A percentile compares a stretch with the other conserved stretches of the same genome.
These are phyloP conservation scores for Halisarca cf. caerulea DNA, from an alignment of 37 sponge, comb jelly and placozoan species.

Conservation along the genomic window DNA sequence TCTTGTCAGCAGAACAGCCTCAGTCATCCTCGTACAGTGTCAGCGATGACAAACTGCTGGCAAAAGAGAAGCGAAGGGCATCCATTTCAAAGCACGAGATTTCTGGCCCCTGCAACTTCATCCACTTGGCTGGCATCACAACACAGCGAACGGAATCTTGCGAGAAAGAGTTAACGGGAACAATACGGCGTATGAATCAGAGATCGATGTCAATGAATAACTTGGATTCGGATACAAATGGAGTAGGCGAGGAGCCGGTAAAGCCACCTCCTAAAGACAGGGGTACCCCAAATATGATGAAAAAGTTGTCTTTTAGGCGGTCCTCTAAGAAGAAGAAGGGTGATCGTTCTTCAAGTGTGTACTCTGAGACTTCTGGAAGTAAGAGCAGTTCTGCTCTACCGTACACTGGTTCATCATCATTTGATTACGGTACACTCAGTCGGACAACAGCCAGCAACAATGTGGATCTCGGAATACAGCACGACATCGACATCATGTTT, in stretches of 20 bases:
- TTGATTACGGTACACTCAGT: background rate
- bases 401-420: background rate
- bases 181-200: conserved; percentile 16
- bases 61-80: conserved; percentile 3
- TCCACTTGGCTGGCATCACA: conserved; percentile 55
- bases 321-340: background rate
- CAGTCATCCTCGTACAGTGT: conserved; percentile 9
- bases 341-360: background rate
- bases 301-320: background rate
- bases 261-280: background rate
- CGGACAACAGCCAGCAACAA: background rate
- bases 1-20: background rate
- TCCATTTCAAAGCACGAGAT: conserved; percentile 67
- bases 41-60: conserved; percentile 25
- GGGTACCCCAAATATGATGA: background rate
- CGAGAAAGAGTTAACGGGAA: conserved; percentile 20
- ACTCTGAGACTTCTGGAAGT: background rate
- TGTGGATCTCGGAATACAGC: background rate
- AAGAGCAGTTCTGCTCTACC: background rate
- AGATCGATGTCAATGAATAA: conserved; percentile 5
- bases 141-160: background rate
- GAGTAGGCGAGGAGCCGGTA: background rate
- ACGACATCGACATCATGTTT: conserved; percentile 22
- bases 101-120: conserved; percentile 78
- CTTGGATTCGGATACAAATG: background rate